Base-by-base conservation (phyloP, 1,140 invertebrate genomes). In the Saccostrea echinata region DNA sequence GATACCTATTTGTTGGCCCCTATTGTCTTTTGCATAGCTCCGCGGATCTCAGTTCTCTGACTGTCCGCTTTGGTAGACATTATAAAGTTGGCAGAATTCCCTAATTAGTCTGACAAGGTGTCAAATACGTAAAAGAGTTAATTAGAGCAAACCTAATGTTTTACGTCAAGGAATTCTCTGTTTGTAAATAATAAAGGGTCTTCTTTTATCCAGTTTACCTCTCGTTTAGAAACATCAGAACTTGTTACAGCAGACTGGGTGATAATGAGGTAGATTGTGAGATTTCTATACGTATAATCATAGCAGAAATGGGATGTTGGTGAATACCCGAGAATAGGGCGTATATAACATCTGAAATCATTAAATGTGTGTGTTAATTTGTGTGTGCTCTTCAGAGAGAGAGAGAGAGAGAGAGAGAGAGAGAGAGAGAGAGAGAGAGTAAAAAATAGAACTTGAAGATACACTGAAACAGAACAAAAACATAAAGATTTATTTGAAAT, bases 401-500 rank as follows among this genome's bases (percentile, higher is more conserved):
- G n/a, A 61, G 55, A 61, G 55, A 61, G 55, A 61, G 55, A 61
- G 55, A 61, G 55, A 61, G 55, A 61, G 55, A 61, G 55, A 61
- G 55, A 61, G 55, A 61, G 55, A 61, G 55, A 61, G 55, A 61
- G 55, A 61, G 55, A 21, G 55, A 21, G 16, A 61, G 0, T 21
- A 3, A 55, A 1, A 55, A n/a, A n/a, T n/a, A n/a, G n/a, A n/a
- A 52, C 52, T 52, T 52, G 52, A n/a, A n/a, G n/a, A n/a, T n/a
- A n/a, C n/a, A n/a, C n/a, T n/a, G n/a, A n/a, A n/a, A n/a, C n/a
- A n/a, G n/a, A n/a, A n/a, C n/a, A n/a, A n/a, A n/a, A n/a, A n/a
- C n/a, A n/a, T n/a, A n/a, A n/a, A n/a, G n/a, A n/a, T n/a, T n/a
- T n/a, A n/a, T n/a, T n/a, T n/a, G n/a, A n/a, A n/a, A n/a, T n/a